A percentile compares a stretch with the other conserved stretches of the same genome.
phyloP scores from a whole-genome alignment of 2,888 invertebrate genomes.

The Folsomia manolachei region DNA sequence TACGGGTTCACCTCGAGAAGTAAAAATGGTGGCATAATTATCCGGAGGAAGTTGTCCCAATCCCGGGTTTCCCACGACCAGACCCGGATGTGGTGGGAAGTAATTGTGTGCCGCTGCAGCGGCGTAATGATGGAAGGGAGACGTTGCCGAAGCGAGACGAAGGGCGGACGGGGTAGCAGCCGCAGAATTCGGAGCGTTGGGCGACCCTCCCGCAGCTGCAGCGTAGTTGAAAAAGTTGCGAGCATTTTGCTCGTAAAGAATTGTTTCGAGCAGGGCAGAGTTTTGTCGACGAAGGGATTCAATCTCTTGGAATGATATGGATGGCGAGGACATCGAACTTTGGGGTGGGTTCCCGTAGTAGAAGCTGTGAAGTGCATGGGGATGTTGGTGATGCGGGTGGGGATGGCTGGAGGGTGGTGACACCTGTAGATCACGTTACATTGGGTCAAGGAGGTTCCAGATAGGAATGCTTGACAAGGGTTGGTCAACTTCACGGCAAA shows the following conservation, averaged over 20 bases:
- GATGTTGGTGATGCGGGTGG: constrained; percentile 19
- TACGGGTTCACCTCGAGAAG: constrained; percentile 53
- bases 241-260: constrained; percentile 44
- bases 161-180: constrained; percentile 9
- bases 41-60: constrained; percentile 51
- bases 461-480: too few relatives aligned
- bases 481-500: too few relatives aligned
- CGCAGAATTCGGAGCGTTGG: neutral
- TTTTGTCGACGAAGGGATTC: constrained; percentile 52
- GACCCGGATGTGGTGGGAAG: constrained; percentile 32
- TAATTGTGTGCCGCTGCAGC: constrained; percentile 23
- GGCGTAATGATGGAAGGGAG: constrained; percentile 26
- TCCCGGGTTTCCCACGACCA: constrained; percentile 29
- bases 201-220: neutral
- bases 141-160: constrained; percentile 15
- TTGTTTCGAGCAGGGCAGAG: constrained; percentile 43
- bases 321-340: constrained; percentile 19
- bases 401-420: constrained; percentile 17
- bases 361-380: neutral
- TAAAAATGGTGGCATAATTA: constrained; percentile 56
- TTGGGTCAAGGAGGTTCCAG: too few relatives aligned
- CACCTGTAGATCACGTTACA: constrained; percentile 25
- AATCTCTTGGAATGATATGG: constrained; percentile 23
- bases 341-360: neutral
- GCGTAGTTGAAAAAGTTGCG: constrained; percentile 14